A percentile compares a stretch with the other conserved stretches of the same genome.
These are phyloP conservation scores for Sula dactylatra DNA, from an alignment of 2,113 vertebrate species.

Conservation along the genomic window DNA sequence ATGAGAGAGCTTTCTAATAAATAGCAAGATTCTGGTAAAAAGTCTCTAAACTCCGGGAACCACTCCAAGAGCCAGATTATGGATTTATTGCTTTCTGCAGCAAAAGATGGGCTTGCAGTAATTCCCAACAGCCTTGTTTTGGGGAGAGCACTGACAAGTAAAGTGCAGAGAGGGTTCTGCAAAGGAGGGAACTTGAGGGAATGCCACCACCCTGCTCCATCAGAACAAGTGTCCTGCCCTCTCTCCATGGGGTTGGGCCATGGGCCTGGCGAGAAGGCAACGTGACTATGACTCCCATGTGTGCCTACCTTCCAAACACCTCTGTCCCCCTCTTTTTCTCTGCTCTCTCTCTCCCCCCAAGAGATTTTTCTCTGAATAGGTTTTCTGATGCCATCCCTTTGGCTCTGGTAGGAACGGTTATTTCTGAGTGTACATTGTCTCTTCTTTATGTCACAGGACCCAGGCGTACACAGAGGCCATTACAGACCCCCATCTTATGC, in stretches of 20 bases:
- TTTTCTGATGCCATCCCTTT: background rate
- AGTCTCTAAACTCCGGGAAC: background rate
- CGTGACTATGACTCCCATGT: rapidly evolving
- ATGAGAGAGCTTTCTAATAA: conserved; percentile 9
- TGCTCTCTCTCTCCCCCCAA: rapidly evolving
- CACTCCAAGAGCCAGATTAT: background rate
- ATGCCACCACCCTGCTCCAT: background rate
- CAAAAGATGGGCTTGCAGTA: background rate
- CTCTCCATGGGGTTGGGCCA: background rate
- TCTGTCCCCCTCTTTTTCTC: background rate
- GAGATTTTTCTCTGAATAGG: background rate
- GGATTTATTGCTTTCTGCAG: background rate
- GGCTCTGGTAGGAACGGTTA: background rate
- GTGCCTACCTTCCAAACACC: background rate
- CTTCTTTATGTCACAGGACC: background rate
- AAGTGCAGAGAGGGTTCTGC: background rate
- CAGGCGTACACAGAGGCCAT: background rate
- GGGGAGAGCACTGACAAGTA: background rate
- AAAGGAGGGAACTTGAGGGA: background rate
- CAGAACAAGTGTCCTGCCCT: background rate
- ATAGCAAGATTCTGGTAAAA: background rate
- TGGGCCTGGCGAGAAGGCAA: background rate
- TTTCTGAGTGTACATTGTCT: background rate
- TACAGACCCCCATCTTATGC: background rate
- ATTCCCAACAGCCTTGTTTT: background rate